Evolutionary conservation across 2,113 vertebrate genomes (phyloP), one percentile per base, ranked within the genome.

Genomic region (Coptodon bakossiorum): DNA sequence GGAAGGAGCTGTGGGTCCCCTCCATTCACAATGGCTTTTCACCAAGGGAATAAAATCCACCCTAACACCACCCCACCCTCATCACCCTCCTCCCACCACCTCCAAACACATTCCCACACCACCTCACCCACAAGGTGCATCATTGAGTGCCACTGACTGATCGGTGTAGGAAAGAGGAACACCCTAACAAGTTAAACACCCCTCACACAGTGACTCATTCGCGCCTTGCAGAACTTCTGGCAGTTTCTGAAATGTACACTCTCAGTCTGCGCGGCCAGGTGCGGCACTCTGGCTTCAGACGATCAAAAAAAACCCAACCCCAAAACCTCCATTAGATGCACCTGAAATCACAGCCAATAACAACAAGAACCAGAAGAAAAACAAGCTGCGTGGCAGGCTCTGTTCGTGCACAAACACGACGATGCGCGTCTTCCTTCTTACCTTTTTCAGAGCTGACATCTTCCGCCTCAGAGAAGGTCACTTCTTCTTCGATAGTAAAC

Each of bases 381-480:
- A 68, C 59, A 83, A 31, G 53, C 82, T 56, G 29, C 52, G 63
- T 22, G 38, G 76, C 80, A 29, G 40, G 38, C 50, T 90, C 34
- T 29, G 17, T 14, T 8, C 81, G 29, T 86, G 80, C 84, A 86
- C 53, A 50, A 48, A 86, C 40, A 57, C 61, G n/a, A 40, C 57
- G 8, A 66, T 4, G 59, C 9, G 53, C 68, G 2, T 36, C 50
- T 17, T 34, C 22, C 14, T 16, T 31, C 82, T 29, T 90, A 95
- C 95, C 94, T 95, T 95, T 79, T 92, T 94, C 90, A 95, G 88
- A 57, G 92, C 89, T 88, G 94, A 93, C 94, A 95, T 95, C 92
- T 93, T 94, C 91, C 86, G 81, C 86, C 73, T 88, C 87, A 4
- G 73, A 93, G 86, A 92, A 93, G 92, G 93, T 95, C 95, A 94